Evolutionary conservation across 2,888 invertebrate species (phyloP), one percentile per base, ranked within the genome.

Genomic region (Colostygia pectinataria): DNA sequence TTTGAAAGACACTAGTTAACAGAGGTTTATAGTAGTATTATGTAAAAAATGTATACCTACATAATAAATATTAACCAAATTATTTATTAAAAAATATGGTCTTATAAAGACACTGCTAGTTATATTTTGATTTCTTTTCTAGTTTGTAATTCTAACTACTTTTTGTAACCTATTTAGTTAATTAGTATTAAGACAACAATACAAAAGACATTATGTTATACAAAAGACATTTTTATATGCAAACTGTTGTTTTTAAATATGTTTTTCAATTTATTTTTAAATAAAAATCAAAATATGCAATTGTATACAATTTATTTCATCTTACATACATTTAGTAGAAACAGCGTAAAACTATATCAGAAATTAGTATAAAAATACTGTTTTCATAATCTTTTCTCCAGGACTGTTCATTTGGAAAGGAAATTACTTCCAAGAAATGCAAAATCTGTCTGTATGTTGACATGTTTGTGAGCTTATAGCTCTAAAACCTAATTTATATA

Each of bases 331-430:
- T 77, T 87, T 83, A 86, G 70, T 83, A 85, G 74, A 86, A 82
- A 82, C 69, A 71, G 76, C 75, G 68, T 81, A 79, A 80, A 82
- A 78, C 78, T 77, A 73, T 72, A 68, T 75, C 71, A 71, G 80
- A 80, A 85, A 87, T 84, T 83, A 85, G 84, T 89, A 89, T 67
- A 88, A 89, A 89, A 89, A 89, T 89, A 89, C 84, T 84, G 85
- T 74, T 71, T 68, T 69, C 57, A 71, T 75, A 71, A 66, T 31
- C 64, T 59, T 59, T 63, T 47, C 40, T 33, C 36, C 7, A 61
- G 57, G 62, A 63, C 51, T 37, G 50, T 57, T 61, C 53, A 61
- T 59, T 68, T 57, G 45, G 62, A 63, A 63, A 65, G 59, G 65
- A 56, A 64, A 56, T 38, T 13, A 15, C n/a, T 15, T 36, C 24